Conservation (phyloP, 2,888 invertebrate species). For the Amblyjoppa fuscipennis region DNA sequence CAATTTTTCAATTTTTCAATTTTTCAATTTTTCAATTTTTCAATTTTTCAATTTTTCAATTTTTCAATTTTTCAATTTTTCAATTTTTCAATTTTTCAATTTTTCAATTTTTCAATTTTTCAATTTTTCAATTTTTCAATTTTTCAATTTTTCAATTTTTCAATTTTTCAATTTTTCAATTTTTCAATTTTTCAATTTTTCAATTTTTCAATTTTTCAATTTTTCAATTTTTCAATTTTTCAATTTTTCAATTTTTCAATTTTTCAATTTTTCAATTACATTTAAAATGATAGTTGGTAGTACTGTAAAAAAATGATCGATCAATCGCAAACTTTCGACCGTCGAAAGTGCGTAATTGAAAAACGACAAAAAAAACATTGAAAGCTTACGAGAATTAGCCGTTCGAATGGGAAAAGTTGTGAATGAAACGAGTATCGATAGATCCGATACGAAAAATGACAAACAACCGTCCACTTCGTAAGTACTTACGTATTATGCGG, state of each 20-base stretch:
- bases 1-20: background rate
- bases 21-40: slow-evolving; percentile 9
- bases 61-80: background rate
- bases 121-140: background rate
- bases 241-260: slow-evolving; percentile 9
- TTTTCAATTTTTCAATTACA: background rate
- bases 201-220: background rate
- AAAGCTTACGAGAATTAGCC: background rate
- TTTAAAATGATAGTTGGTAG: too few species aligned
- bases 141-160: slow-evolving; percentile 12
- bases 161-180: background rate
- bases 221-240: slow-evolving; percentile 13
- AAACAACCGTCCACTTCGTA: background rate
- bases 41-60: background rate
- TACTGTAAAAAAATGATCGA: too few species aligned
- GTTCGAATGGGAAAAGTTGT: background rate
- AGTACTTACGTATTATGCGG: background rate
- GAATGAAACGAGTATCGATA: background rate
- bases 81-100: slow-evolving; percentile 1
- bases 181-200: background rate
- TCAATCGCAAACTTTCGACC: too few species aligned
- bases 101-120: background rate
- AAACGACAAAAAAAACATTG: background rate
- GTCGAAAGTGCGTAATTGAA: too few species aligned
- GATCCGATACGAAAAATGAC: background rate